A percentile compares a stretch with the other conserved stretches of the same genome.
Evolutionary conservation across 2,797 vertebrate genomes (phyloP).

Genomic region (Microctenopoma stevenorrisi): DNA sequence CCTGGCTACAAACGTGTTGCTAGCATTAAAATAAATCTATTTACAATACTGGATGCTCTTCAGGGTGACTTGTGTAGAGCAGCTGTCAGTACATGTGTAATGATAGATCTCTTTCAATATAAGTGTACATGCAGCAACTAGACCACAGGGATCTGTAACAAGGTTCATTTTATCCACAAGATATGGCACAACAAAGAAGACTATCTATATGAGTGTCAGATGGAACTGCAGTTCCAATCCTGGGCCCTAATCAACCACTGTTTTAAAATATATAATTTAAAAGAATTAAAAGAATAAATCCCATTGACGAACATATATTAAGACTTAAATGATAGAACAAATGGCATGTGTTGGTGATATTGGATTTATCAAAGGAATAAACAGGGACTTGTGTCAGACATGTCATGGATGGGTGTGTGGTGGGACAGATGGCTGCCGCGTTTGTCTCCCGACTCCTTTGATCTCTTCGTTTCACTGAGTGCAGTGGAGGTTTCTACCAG

Average conservation of each 20-base stretch:
- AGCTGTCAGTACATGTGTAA: neutral
- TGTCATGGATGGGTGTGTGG: slow-evolving; percentile 37
- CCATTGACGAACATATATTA: too few relatives aligned
- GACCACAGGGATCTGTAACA: slow-evolving; percentile 24
- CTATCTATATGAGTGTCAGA: slow-evolving; percentile 22
- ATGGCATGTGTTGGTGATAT: slow-evolving; percentile 29
- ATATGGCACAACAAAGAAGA: neutral
- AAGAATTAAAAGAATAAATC: too few relatives aligned
- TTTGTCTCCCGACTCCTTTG: slow-evolving; percentile 61
- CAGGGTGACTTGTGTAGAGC: slow-evolving; percentile 1
- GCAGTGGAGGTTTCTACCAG: slow-evolving; percentile 43
- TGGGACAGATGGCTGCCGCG: slow-evolving; percentile 55
- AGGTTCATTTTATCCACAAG: neutral
- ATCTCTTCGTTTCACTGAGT: slow-evolving; percentile 53
- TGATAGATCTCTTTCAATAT: slow-evolving; percentile 5
- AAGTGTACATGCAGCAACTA: neutral
- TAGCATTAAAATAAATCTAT: slow-evolving; percentile 25
- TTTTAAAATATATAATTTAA: neutral
- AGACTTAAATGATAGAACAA: slow-evolving; percentile 10
- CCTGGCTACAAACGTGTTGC: slow-evolving; percentile 20
- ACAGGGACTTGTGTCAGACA: slow-evolving; percentile 32
- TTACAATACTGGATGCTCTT: slow-evolving; percentile 24
- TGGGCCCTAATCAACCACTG: neutral
- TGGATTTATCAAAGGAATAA: slow-evolving; percentile 21
- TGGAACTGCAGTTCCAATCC: slow-evolving; percentile 16